phyloP scores from a whole-genome alignment of 2,888 invertebrate genomes.

The Druceiella hillmani region DNA sequence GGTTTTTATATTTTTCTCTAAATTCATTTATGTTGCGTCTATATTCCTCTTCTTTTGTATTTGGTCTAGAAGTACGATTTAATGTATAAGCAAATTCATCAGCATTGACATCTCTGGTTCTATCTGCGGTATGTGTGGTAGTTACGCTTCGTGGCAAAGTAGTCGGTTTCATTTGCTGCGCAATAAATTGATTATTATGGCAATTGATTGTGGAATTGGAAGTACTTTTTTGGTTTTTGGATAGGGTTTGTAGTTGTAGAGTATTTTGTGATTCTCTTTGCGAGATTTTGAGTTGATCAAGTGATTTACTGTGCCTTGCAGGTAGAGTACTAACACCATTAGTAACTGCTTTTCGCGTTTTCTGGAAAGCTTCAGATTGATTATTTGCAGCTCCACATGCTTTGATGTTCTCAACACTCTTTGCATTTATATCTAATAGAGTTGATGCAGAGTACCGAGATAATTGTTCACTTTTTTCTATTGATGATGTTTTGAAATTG shows the following conservation, averaged over 20 bases:
- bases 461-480: conserved; percentile 45
- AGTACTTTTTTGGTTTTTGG: conserved; percentile 37
- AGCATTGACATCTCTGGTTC: conserved; percentile 23
- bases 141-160: conserved; percentile 48
- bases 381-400: conserved; percentile 35
- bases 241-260: conserved; percentile 30
- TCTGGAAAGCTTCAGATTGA: conserved; percentile 32
- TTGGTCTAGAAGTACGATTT: conserved; percentile 41
- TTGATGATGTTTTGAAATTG: conserved; percentile 40
- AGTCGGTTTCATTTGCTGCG: conserved; percentile 44
- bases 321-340: conserved; percentile 54
- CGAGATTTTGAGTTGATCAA: conserved; percentile 68
- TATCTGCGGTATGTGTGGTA: conserved; percentile 44
- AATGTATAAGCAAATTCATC: conserved; percentile 15
- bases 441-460: conserved; percentile 59
- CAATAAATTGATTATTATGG: no score
- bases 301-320: conserved; percentile 73
- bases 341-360: conserved; percentile 40
- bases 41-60: conserved; percentile 49
- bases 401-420: conserved; percentile 33
- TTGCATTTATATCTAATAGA: conserved; percentile 42
- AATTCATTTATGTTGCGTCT: conserved; percentile 58
- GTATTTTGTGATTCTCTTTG: conserved; percentile 38
- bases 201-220: conserved; percentile 44
- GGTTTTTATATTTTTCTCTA: conserved; percentile 58